These are phyloP conservation scores for Cerceris ruficornis DNA, from an alignment of 2,888 invertebrate species.

Conservation along the genomic window DNA sequence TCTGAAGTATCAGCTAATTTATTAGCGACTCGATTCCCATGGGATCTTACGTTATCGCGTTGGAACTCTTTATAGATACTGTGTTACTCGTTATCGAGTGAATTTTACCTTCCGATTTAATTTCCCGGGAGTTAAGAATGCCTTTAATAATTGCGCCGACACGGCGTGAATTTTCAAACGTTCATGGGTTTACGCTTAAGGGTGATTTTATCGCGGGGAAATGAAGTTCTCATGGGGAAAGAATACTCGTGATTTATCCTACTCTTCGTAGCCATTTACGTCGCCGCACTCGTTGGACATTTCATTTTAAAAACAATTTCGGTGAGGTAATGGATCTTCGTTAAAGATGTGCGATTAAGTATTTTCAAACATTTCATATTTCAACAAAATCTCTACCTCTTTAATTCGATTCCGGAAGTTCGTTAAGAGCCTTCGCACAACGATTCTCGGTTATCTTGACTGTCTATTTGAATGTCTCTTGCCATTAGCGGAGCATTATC, in stretches of 20 bases:
- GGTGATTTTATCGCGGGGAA: neutral
- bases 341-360: neutral
- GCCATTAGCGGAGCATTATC: slow-evolving; percentile 7
- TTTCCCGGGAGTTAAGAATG: neutral
- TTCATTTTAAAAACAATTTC: neutral
- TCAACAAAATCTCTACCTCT: neutral
- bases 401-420: slow-evolving; percentile 18
- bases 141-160: neutral
- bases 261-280: too few relatives aligned
- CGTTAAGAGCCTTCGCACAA: neutral
- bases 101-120: neutral
- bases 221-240: neutral
- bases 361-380: neutral
- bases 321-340: neutral
- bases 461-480: slow-evolving; percentile 1
- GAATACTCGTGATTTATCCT: too few relatives aligned
- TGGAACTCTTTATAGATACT: slow-evolving; percentile 23
- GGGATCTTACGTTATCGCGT: slow-evolving; percentile 30
- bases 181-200: neutral
- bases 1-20: slow-evolving; percentile 59
- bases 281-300: too few relatives aligned
- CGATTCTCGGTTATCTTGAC: slow-evolving; percentile 21
- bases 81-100: slow-evolving; percentile 1
- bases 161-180: neutral
- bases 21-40: slow-evolving; percentile 52